Evolutionary conservation across 2,113 vertebrate genomes (phyloP).

Genomic region (Aleadryas rufinucha): DNA sequence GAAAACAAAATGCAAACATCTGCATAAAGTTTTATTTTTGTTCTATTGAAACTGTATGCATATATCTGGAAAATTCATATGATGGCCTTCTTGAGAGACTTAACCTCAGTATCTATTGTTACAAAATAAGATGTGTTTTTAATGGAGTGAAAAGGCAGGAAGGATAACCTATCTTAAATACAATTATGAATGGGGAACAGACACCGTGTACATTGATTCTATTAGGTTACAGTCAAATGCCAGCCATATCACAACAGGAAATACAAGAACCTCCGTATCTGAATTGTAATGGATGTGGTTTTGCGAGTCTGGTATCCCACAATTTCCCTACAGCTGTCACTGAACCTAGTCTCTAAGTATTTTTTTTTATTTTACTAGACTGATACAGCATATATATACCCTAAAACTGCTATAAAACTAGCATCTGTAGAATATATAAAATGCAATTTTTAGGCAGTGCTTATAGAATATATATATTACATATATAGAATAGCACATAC

Average conservation of each 20-base stretch:
- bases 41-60: background rate
- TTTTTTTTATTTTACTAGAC: background rate
- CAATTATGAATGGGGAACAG: background rate
- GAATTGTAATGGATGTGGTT: background rate
- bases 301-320: background rate
- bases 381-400: background rate
- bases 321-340: background rate
- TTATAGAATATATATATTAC: background rate
- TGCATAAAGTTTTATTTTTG: background rate
- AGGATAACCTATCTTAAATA: background rate
- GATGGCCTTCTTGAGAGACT: background rate
- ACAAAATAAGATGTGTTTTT: conserved; percentile 16
- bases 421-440: background rate
- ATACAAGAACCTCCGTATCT: background rate
- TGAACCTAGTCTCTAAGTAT: background rate
- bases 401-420: background rate
- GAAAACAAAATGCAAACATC: conserved; percentile 17
- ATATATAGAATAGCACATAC: background rate
- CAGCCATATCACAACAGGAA: background rate
- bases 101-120: background rate
- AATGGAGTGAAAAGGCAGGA: conserved; percentile 12
- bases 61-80: background rate
- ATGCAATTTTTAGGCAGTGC: background rate
- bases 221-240: background rate
- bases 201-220: background rate